Percentiles rank a stretch among this genome's conserved stretches.
These are phyloP conservation scores for Eristalinus sepulchralis DNA, from an alignment of 2,888 invertebrate species.

Conservation along the genomic window DNA sequence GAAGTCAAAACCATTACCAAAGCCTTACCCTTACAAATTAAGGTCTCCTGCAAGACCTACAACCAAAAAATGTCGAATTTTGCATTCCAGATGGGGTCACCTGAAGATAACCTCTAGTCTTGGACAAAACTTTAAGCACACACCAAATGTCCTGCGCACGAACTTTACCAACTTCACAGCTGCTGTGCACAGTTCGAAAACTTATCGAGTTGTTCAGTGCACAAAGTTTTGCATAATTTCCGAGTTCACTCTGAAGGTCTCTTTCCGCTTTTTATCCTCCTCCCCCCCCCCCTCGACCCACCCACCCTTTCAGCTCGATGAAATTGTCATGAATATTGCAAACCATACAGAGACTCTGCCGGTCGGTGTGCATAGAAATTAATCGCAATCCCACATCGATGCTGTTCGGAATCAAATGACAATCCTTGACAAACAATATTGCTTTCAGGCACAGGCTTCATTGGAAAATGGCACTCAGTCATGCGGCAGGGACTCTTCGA, in stretches of 20 bases:
- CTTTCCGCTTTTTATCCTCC: neutral
- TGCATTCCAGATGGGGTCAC: too few species aligned
- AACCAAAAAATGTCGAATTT: too few species aligned
- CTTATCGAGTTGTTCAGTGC: neutral
- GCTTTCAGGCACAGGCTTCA: neutral
- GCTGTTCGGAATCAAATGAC: conserved; percentile 24
- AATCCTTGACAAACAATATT: conserved; percentile 43
- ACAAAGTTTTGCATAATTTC: neutral
- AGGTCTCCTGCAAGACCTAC: too few species aligned
- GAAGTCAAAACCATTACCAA: too few species aligned
- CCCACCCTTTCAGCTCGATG: neutral
- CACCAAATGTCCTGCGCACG: neutral
- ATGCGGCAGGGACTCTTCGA: neutral
- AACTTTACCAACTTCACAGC: neutral
- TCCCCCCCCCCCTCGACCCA: too few species aligned
- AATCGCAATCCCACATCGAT: conserved; percentile 13
- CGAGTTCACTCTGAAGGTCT: neutral
- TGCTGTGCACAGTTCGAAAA: neutral
- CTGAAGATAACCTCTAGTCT: too few species aligned
- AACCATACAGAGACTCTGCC: neutral
- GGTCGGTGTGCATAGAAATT: neutral
- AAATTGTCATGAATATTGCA: neutral
- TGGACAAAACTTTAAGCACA: neutral
- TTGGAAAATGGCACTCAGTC: neutral
- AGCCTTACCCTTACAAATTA: too few species aligned